These are phyloP conservation scores for Buphagus erythrorhynchus DNA, from an alignment of 2,797 vertebrate species.

Conservation along the genomic window DNA sequence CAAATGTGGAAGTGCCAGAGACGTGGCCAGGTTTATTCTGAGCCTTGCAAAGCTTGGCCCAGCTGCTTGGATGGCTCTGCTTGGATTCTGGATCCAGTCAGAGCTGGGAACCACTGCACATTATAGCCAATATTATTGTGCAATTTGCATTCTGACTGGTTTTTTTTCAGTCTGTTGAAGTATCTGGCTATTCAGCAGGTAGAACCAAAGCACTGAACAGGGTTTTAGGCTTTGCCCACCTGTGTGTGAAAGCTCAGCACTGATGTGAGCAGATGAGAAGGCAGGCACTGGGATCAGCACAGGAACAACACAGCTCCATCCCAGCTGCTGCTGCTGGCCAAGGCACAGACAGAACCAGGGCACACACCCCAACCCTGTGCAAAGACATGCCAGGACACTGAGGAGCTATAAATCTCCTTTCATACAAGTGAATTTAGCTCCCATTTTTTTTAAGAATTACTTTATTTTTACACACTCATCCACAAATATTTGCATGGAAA, in stretches of 20 bases:
- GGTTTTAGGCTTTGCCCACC: neutral
- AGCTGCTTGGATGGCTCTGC: neutral
- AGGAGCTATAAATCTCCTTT: neutral
- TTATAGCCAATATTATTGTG: fast-evolving
- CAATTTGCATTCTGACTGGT: neutral
- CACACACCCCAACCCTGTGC: neutral
- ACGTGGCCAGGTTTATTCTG: fast-evolving
- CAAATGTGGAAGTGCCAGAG: neutral
- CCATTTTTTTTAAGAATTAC: neutral
- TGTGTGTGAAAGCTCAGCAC: neutral
- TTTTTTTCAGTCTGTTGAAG: neutral
- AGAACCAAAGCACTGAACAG: neutral
- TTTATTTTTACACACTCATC: neutral
- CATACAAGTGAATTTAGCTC: neutral
- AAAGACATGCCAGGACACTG: neutral
- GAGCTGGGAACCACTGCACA: neutral
- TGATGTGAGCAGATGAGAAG: neutral
- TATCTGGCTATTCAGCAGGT: neutral
- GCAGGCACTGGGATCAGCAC: neutral
- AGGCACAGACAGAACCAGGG: neutral
- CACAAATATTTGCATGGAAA: neutral
- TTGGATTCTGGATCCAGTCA: neutral
- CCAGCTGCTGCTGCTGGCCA: neutral
- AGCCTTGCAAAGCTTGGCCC: neutral
- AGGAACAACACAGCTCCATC: neutral